Percentiles rank a stretch among this genome's conserved stretches.
phyloP scores from a whole-genome alignment of 1,140 invertebrate genomes.

The Drosophila repleta region DNA sequence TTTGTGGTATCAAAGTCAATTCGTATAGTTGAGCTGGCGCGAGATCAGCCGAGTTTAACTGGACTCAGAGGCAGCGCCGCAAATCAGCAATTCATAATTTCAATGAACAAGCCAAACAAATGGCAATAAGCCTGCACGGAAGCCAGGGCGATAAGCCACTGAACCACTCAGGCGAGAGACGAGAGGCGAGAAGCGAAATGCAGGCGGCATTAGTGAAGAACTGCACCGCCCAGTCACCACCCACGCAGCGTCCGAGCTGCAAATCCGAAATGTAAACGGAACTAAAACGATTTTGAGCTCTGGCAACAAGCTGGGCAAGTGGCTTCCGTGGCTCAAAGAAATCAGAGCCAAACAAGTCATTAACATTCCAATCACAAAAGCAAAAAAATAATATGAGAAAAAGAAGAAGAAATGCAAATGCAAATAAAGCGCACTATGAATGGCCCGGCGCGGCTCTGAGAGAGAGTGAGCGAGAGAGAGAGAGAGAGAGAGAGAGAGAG shows the following conservation, averaged over 20 bases:
- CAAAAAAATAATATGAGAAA: slow-evolving; percentile 6
- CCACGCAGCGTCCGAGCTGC: slow-evolving; percentile 5
- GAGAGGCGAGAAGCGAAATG: neutral
- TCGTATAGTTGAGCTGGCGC: too few species aligned
- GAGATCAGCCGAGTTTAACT: too few species aligned
- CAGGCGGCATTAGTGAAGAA: neutral
- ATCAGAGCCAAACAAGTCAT: slow-evolving; percentile 50
- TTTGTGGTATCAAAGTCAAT: neutral
- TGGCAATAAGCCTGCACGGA: slow-evolving; percentile 5
- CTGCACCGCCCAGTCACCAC: neutral
- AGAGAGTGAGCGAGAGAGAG: neutral
- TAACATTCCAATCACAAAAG: slow-evolving; percentile 49
- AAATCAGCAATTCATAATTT: neutral
- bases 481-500: neutral
- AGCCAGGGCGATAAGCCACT: slow-evolving; percentile 23
- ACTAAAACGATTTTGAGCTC: slow-evolving; percentile 47
- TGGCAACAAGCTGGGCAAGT: slow-evolving; percentile 39
- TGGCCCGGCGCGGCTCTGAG: slow-evolving; percentile 2
- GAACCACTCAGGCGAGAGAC: slow-evolving; percentile 26
- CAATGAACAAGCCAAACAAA: slow-evolving; percentile 24
- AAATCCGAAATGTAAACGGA: slow-evolving; percentile 57
- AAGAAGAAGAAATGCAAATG: slow-evolving; percentile 34
- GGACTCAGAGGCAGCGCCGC: too few species aligned
- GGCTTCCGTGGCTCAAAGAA: slow-evolving; percentile 10
- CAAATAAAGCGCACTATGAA: slow-evolving; percentile 39